Conservation (phyloP, 2,797 vertebrate species). For the Microctenopoma steveboyesi region DNA sequence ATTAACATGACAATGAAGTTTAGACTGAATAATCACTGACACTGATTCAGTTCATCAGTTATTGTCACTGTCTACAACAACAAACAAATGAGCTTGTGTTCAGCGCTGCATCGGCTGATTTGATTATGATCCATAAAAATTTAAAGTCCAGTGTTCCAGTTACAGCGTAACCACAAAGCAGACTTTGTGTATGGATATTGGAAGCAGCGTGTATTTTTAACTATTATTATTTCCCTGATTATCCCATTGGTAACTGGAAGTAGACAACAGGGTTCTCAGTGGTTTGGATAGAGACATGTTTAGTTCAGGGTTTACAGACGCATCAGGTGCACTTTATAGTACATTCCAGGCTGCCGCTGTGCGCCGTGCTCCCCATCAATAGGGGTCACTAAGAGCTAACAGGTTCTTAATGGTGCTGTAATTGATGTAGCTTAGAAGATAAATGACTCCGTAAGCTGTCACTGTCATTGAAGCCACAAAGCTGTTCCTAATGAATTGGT, state of each 20-base stretch:
- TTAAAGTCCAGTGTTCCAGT: not conserved
- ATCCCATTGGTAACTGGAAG: not conserved
- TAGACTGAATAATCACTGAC: not conserved
- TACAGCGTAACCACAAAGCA: not conserved
- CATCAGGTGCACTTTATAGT: not conserved
- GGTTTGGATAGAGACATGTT: not conserved
- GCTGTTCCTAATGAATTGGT: not conserved
- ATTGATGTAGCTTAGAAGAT: not conserved
- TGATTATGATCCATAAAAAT: constrained; percentile 22
- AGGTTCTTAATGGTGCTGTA: not conserved
- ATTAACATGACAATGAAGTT: not conserved
- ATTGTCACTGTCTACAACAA: not conserved
- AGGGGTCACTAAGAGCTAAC: constrained; percentile 1
- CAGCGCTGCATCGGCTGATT: constrained; percentile 17
- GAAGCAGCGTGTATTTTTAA: too few relatives aligned
- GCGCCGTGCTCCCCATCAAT: not conserved
- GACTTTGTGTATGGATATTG: not conserved
- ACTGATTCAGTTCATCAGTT: not conserved
- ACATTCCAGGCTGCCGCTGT: not conserved
- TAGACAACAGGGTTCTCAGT: not conserved
- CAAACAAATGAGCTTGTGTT: constrained; percentile 12
- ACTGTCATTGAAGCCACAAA: constrained; percentile 20
- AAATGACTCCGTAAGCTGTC: constrained; percentile 29
- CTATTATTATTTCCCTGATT: too few relatives aligned
- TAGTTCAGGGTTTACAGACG: not conserved